Evolutionary conservation across 1,140 invertebrate species (phyloP).

Genomic region (Brachionus rubens): DNA sequence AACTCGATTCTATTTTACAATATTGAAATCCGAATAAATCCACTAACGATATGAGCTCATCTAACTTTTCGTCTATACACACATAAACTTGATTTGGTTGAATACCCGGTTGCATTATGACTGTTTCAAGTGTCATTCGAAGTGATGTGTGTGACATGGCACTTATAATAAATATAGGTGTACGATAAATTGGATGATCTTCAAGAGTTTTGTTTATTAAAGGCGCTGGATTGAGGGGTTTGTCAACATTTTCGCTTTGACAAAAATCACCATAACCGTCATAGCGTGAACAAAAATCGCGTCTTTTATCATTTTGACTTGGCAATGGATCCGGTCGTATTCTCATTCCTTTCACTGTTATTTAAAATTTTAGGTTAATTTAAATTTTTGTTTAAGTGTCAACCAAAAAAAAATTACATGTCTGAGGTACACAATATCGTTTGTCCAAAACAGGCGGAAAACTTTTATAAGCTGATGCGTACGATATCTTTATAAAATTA

Average conservation of each 20-base stretch:
- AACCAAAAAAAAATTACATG: conserved; percentile 50
- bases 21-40: conserved; percentile 56
- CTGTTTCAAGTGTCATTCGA: conserved; percentile 61
- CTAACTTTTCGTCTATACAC: conserved; percentile 56
- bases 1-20: conserved; percentile 50
- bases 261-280: conserved; percentile 62
- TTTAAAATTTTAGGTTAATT: not conserved
- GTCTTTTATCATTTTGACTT: conserved; percentile 56
- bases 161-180: conserved; percentile 61
- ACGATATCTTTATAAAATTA: conserved; percentile 44
- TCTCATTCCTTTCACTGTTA: conserved; percentile 54
- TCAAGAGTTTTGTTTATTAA: conserved; percentile 59
- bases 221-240: conserved; percentile 58
- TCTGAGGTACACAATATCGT: conserved; percentile 50
- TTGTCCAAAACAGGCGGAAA: conserved; percentile 50
- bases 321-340: conserved; percentile 59
- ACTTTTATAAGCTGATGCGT: conserved; percentile 45
- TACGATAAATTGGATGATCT: conserved; percentile 59
- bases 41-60: conserved; percentile 54
- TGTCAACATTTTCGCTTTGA: conserved; percentile 59
- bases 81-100: conserved; percentile 56
- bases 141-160: conserved; percentile 58
- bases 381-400: too few relatives aligned
- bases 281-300: conserved; percentile 60
- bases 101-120: conserved; percentile 63